A percentile compares a stretch with the other conserved stretches of the same genome.
Evolutionary conservation across 2,888 invertebrate genomes (phyloP).

Genomic region (Ryuthela nishihirai): DNA sequence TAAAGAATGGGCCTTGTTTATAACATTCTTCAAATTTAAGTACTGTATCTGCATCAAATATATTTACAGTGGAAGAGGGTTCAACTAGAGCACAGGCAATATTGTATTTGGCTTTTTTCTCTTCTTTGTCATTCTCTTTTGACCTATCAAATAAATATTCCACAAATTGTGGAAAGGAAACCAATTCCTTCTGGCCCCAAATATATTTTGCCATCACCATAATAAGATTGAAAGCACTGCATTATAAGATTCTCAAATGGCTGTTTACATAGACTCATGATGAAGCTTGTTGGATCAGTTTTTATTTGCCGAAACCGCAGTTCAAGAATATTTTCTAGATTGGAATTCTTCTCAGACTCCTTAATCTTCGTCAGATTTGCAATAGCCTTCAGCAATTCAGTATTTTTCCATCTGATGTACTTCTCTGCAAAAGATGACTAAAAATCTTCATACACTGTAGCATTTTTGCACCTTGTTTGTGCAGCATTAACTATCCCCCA

Average conservation of each 20-base stretch:
- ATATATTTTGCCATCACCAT: slow-evolving; percentile 63
- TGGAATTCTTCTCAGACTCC: slow-evolving; percentile 45
- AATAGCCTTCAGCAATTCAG: too few species aligned
- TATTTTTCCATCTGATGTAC: too few species aligned
- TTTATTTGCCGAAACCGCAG: slow-evolving; percentile 61
- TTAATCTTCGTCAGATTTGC: too few species aligned
- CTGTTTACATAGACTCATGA: slow-evolving; percentile 64
- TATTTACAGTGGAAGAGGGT: slow-evolving; percentile 49
- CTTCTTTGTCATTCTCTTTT: slow-evolving; percentile 65
- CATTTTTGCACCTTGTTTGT: too few species aligned
- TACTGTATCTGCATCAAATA: slow-evolving; percentile 61
- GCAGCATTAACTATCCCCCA: too few species aligned
- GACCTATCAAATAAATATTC: slow-evolving; percentile 75
- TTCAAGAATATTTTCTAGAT: slow-evolving; percentile 46
- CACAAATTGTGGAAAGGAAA: slow-evolving; percentile 65
- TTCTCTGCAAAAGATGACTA: too few species aligned
- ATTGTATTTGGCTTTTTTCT: slow-evolving; percentile 70
- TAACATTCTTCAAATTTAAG: slow-evolving; percentile 65
- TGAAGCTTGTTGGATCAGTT: slow-evolving; percentile 59
- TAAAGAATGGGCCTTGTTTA: slow-evolving; percentile 72
- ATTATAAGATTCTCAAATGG: slow-evolving; percentile 76
- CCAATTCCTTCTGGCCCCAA: slow-evolving; percentile 74
- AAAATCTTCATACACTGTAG: too few species aligned
- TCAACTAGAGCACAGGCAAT: slow-evolving; percentile 63
- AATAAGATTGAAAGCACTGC: slow-evolving; percentile 64